Percentiles rank a stretch among this genome's conserved stretches.
Evolutionary conservation across 2,113 vertebrate species (phyloP).

Genomic region (Motacilla tschutschensis): DNA sequence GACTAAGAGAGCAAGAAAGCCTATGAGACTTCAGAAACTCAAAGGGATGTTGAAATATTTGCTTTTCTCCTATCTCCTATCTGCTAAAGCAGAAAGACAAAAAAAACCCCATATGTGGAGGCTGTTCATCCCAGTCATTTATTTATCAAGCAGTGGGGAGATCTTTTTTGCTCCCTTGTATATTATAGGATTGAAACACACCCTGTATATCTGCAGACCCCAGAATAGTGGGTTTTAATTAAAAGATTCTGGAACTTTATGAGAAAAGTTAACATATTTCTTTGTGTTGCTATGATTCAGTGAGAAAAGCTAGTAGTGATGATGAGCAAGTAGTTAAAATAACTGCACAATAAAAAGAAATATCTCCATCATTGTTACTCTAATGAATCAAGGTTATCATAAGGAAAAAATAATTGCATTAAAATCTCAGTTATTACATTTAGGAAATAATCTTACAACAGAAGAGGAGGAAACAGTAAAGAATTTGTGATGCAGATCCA

Average conservation of each 20-base stretch:
- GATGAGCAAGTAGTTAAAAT: background rate
- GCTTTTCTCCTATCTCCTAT: background rate
- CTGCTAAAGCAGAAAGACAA: background rate
- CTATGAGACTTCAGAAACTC: background rate
- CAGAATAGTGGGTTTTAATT: background rate
- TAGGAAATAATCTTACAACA: background rate
- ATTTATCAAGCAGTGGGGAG: background rate
- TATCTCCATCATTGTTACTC: background rate
- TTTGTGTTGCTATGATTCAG: background rate
- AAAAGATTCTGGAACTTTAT: background rate
- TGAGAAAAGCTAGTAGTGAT: background rate
- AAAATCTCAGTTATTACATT: background rate
- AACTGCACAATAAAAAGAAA: background rate
- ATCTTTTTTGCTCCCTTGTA: background rate
- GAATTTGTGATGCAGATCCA: background rate
- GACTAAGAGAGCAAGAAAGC: background rate
- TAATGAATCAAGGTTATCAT: constrained; percentile 11
- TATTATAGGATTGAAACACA: background rate
- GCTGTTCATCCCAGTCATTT: background rate
- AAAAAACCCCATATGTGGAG: background rate
- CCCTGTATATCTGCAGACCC: background rate
- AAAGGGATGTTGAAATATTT: background rate
- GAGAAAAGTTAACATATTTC: background rate
- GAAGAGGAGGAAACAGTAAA: background rate
- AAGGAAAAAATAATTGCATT: constrained; percentile 16